phyloP scores from a whole-genome alignment of 2,797 vertebrate species.

The Alauda arvensis region DNA sequence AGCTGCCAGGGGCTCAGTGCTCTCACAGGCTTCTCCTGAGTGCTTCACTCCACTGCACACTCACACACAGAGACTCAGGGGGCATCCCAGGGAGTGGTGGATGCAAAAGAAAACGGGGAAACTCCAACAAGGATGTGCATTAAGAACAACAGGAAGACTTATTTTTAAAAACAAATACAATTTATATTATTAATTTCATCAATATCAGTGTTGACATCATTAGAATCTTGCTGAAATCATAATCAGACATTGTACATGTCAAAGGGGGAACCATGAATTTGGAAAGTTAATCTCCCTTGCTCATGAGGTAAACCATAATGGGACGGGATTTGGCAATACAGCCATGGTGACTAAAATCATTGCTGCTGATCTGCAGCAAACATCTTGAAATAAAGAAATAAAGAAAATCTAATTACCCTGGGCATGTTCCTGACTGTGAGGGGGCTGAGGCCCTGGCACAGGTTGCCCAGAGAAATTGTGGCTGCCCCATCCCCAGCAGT shows the following conservation, averaged over 20 bases:
- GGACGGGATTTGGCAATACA: neutral
- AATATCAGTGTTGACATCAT: neutral
- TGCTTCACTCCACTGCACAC: neutral
- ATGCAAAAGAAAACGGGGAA: neutral
- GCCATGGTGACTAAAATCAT: neutral
- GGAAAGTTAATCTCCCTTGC: neutral
- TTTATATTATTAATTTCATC: neutral
- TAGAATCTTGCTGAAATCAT: neutral
- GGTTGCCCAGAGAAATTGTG: accelerated
- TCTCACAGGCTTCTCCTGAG: neutral
- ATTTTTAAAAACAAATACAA: neutral
- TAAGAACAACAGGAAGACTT: neutral
- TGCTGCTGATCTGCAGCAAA: neutral
- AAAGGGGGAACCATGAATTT: neutral
- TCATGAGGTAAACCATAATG: neutral
- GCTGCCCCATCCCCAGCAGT: neutral
- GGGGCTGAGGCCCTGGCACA: neutral
- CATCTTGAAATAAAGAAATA: neutral
- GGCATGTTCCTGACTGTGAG: neutral
- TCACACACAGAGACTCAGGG: neutral
- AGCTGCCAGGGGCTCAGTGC: neutral
- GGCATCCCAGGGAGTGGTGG: neutral
- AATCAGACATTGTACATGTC: neutral
- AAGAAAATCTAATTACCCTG: neutral
- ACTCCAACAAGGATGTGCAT: neutral